Base-by-base conservation (phyloP, 1,140 invertebrate species). In the Aphaenogaster floridana region DNA sequence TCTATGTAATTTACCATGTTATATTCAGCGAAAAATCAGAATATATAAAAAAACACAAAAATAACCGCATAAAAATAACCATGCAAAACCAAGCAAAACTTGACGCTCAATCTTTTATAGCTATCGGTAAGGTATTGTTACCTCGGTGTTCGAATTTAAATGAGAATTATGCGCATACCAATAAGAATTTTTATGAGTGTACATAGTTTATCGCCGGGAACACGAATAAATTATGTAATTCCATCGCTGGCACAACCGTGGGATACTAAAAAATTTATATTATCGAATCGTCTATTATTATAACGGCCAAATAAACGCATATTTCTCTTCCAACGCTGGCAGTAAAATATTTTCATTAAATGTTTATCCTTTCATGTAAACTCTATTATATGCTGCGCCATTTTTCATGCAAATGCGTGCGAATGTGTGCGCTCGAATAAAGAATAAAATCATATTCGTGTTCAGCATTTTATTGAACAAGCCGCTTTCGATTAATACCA, bases 131-230 rank as follows among this genome's bases (percentile, higher is more conserved):
- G 42, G 0, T 42, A 80, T 39, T 68, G 61, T 80, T 69, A 68
- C n/a, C 8, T 21, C 21, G n/a, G n/a, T 66, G 63, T 80, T 80
- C 45, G n/a, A 42, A 77, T 80, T 42, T 68, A 80, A 80, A 80
- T 80, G 48, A 36, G 13, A 69, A 80, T 69, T 80, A 80, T 50
- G 64, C 78, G 63, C 64, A 71, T 81, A 71, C 15, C 64, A 71
- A 80, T 54, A 39, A 80, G 64, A 42, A 42, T 11, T 71, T 69
- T 81, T 45, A 81, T 69, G 36, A 54, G 36, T 28, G 48, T 45
- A 81, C 64, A 69, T 52, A 17, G 36, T 69, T 71, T 34, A 71
- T 71, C 50, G 36, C 0, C 15, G n/a, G 13, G 5, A 28, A 45
- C 63, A 21, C 36, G 63, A 52, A 80, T 71, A 81, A 81, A 57